Evolutionary conservation across 1,140 invertebrate species (phyloP), one percentile per base, ranked within the genome.

Genomic region (Chironomus tepperi): DNA sequence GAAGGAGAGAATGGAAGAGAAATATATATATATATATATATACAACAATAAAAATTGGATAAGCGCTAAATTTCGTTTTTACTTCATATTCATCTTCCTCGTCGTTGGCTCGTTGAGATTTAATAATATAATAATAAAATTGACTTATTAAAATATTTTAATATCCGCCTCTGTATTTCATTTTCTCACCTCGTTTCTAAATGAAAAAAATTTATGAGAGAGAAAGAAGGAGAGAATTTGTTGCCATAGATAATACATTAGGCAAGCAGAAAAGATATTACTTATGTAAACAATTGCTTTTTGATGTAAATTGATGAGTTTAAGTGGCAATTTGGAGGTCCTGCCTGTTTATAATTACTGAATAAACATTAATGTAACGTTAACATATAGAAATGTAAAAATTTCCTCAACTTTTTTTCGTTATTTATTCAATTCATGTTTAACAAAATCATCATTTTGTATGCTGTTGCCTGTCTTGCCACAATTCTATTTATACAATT

Each of bases 381-480:
- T 3, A 34, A 34, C 24, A 34, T 34, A 34, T 34, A 34, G 24
- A 34, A 34, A 34, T 34, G 24, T 34, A 34, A 34, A 34, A 34
- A 34, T 34, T 34, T 34, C 24, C 24, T 34, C 24, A 34, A 34
- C 24, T 34, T 57, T 47, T 57, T 57, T 57, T 57, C 47, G 12
- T 57, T 57, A 57, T 57, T 12, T 15, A 57, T 57, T 57, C 47
- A 57, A 57, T 57, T 57, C 47, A 57, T 57, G 47, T 57, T 57
- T 57, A 57, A 57, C 47, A 57, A 57, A 57, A 57, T 57, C 47
- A 57, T 57, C 47, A 57, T 57, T 57, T 57, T 57, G 47, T 57
- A n/a, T 57, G 8, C n/a, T n/a, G 47, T n/a, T 57, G 47, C 47
- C 47, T 57, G 47, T 3, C 12, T 57, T 12, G 12, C 47, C 47